These are phyloP conservation scores for Nymphalis polychloros DNA, from an alignment of 2,888 invertebrate genomes.

Conservation along the genomic window DNA sequence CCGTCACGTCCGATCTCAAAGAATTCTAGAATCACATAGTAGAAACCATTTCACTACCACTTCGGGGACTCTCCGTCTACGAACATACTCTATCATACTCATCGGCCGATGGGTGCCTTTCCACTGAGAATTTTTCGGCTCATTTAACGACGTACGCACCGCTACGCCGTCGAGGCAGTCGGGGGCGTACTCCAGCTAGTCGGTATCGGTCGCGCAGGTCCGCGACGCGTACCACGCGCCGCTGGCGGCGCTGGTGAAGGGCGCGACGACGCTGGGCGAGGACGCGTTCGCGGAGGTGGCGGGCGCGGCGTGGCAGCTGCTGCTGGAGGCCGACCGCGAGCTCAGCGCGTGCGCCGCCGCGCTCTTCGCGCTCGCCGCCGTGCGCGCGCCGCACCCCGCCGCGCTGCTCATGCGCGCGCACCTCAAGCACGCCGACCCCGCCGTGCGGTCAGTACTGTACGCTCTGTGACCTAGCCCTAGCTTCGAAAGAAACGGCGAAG, in stretches of 20 bases:
- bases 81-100: not conserved
- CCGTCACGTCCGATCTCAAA: too few species aligned
- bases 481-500: too few species aligned
- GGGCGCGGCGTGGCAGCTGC: constrained; percentile 96
- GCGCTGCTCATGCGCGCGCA: constrained; percentile 94
- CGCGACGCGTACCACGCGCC: constrained; percentile 95
- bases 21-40: too few species aligned
- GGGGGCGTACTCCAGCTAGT: too few species aligned
- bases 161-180: too few species aligned
- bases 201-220: constrained; percentile 77
- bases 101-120: not conserved
- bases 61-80: too few species aligned
- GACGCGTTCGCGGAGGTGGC: constrained; percentile 93
- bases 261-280: constrained; percentile 93
- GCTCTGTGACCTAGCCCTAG: too few species aligned
- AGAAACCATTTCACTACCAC: too few species aligned
- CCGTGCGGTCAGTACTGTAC: constrained; percentile 84
- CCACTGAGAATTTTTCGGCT: not conserved
- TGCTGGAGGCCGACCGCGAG: constrained; percentile 95
- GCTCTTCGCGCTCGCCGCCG: constrained; percentile 95
- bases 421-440: constrained; percentile 91
- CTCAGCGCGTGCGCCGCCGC: constrained; percentile 92
- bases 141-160: too few species aligned
- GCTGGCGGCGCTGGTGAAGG: constrained; percentile 92
- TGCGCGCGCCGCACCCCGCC: constrained; percentile 94